Base-by-base conservation (phyloP, 2,888 invertebrate genomes). In the Gari tellinella region DNA sequence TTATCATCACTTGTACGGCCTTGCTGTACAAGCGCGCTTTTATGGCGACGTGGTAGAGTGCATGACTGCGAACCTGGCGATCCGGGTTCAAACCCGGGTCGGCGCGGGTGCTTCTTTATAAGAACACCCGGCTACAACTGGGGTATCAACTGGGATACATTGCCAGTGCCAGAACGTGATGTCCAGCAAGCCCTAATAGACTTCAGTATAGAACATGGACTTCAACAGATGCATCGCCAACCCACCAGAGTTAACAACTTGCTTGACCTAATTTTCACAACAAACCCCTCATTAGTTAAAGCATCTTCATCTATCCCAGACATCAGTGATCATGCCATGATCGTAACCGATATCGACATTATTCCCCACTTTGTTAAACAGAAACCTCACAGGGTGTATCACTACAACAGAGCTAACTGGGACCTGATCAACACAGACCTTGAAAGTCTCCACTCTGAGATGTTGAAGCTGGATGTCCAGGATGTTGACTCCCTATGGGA, bases 291-390 rank as follows among this genome's bases (percentile, higher is more conserved):
- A 12, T 45, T 75, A 0, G 62, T 69, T 1, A 69, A 80, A 55
- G 41, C 52, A 3, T 63, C 72, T 4, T 41, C 51, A 4, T 60
- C 56, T 10, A 46, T 69, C 17, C 68, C 75, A 17, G 68, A 62
- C 4, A 65, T 75, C 8, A 69, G 65, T 31, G 65, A 75, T 45
- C 68, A 73, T 41, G 69, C 62, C 37, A 69, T 75, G 66, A 58
- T 73, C 23, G 67, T 73, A 3, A 63, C 63, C 26, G 63, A 73
- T 51, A 49, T 55, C 8, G 38, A 67, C 37, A 55, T 51, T 21
- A 46, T 49, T 2, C 60, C 64, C n/a, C 40, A 67, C 7, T 23
- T 40, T n/a, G 53, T 55, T 12, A 46, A 55, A 45, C 58, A 68
- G 58, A 62, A 55, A 14, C 48, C 48, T 12, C 37, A 56, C 15